These are phyloP conservation scores for Saguinus imperator DNA, from an alignment of 2,113 vertebrate genomes.

Conservation along the genomic window DNA sequence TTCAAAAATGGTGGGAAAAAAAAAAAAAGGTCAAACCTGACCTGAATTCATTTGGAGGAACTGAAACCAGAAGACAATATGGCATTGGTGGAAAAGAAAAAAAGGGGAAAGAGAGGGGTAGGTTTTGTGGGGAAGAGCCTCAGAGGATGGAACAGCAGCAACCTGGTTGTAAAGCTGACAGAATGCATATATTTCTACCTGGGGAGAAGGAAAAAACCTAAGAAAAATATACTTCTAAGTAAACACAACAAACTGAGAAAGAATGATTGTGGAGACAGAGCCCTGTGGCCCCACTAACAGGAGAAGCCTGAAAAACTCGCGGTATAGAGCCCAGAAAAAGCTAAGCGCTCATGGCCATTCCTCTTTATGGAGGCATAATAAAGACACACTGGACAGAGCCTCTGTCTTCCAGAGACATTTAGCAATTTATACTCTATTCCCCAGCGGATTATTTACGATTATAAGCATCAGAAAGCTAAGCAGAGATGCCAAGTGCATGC, in stretches of 20 bases:
- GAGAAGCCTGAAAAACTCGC: too few relatives aligned
- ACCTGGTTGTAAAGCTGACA: background rate
- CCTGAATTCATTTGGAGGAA: background rate
- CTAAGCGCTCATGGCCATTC: fast-evolving
- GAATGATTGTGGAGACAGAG: fast-evolving
- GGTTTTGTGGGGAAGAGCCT: background rate
- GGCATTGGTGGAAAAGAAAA: background rate
- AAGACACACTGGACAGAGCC: fast-evolving
- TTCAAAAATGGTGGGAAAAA: background rate
- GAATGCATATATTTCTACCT: background rate
- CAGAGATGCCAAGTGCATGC: background rate
- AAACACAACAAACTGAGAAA: background rate
- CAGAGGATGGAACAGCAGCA: background rate
- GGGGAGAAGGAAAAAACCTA: background rate
- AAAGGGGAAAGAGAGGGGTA: background rate
- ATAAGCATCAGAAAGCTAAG: background rate
- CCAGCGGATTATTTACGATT: background rate
- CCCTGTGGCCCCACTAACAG: fast-evolving
- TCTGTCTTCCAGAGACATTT: background rate
- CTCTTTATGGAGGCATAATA: background rate
- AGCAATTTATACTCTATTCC: background rate
- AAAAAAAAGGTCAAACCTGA: background rate
- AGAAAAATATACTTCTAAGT: background rate
- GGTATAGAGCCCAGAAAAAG: background rate
- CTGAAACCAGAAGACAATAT: background rate